phyloP scores from a whole-genome alignment of 2,113 vertebrate species.

The Sebastes fasciatus region DNA sequence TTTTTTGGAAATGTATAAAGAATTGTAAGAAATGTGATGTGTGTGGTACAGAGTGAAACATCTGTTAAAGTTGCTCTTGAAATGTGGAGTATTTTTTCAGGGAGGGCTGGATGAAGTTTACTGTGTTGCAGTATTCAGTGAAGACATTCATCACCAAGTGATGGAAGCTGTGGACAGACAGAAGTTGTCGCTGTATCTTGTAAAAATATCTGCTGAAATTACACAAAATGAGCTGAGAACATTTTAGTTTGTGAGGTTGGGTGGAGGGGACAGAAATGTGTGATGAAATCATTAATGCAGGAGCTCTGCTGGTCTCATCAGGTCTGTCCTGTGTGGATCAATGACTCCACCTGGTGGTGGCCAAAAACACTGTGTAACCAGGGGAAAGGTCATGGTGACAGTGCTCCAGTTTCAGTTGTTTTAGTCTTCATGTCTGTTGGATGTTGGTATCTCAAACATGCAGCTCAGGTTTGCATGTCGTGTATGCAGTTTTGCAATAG shows the following conservation, averaged over 20 bases:
- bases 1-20: no score
- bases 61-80: background rate
- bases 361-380: background rate
- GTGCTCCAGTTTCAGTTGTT: background rate
- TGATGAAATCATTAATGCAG: conserved; percentile 25
- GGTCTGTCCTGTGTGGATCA: background rate
- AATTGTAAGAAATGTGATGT: no score
- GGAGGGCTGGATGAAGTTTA: background rate
- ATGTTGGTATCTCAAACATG: background rate
- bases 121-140: background rate
- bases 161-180: background rate
- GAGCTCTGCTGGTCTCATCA: background rate
- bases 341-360: conserved; percentile 61
- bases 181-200: background rate
- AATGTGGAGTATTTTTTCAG: background rate
- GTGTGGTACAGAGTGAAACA: background rate
- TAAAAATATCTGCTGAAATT: background rate
- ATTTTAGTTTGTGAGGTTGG: background rate
- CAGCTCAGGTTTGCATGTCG: background rate
- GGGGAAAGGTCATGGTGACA: conserved; percentile 34
- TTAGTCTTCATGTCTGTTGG: background rate
- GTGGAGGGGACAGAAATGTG: conserved; percentile 11
- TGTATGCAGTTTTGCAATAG: background rate
- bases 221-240: background rate
- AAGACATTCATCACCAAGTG: background rate